These are phyloP conservation scores for Tricholaema leucomelas DNA, from an alignment of 2,113 vertebrate genomes.

Conservation along the genomic window DNA sequence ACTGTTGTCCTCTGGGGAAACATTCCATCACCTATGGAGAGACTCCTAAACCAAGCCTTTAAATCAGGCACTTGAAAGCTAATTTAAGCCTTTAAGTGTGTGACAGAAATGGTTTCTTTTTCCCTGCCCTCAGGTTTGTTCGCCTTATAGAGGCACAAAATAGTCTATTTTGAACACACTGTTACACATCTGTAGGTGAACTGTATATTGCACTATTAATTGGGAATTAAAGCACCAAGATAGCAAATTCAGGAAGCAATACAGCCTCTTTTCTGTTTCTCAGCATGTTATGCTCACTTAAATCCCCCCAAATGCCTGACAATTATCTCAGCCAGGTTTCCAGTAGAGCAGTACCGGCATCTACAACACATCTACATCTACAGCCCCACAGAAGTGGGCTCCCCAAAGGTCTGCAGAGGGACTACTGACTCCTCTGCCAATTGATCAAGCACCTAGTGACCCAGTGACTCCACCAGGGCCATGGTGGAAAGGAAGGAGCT, in stretches of 20 bases:
- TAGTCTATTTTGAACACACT: not conserved
- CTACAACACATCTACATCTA: not conserved
- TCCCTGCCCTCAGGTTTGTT: not conserved
- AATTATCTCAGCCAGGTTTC: not conserved
- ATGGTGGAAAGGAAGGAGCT: not conserved
- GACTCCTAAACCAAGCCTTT: not conserved
- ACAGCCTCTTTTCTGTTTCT: not conserved
- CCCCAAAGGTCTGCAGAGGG: not conserved
- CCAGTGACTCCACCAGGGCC: not conserved
- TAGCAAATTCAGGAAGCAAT: not conserved
- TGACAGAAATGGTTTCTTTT: not conserved
- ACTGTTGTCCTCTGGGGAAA: not conserved
- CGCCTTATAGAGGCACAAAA: not conserved
- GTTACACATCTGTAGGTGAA: not conserved
- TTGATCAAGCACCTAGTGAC: not conserved
- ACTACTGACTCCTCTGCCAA: fast-evolving
- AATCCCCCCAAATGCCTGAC: not conserved
- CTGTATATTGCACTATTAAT: not conserved
- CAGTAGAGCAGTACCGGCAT: not conserved
- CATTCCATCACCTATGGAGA: not conserved
- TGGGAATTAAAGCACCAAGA: not conserved
- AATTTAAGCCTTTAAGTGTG: not conserved
- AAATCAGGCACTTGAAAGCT: not conserved
- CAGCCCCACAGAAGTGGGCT: not conserved
- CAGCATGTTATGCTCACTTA: not conserved